These are phyloP conservation scores for Myripristis murdjan DNA, from an alignment of 2,797 vertebrate genomes.

Conservation along the genomic window DNA sequence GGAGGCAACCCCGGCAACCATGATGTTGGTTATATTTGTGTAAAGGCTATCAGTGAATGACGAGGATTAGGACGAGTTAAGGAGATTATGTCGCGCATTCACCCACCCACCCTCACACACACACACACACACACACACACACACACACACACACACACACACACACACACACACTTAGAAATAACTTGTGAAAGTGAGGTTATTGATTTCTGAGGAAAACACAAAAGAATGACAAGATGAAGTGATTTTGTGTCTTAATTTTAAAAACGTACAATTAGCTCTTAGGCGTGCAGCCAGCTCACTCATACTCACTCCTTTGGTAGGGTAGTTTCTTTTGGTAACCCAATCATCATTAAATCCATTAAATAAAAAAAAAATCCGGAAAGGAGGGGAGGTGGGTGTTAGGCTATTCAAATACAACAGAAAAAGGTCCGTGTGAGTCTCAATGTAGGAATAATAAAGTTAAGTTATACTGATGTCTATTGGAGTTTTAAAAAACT, in stretches of 20 bases:
- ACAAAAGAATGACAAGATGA: background rate
- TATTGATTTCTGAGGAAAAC: conserved; percentile 37
- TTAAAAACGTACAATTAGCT: background rate
- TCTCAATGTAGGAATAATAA: too few species aligned
- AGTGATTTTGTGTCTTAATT: background rate
- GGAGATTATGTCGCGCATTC: conserved; percentile 90
- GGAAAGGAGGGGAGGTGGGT: too few species aligned
- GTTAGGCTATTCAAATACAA: too few species aligned
- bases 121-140: conserved; percentile 63
- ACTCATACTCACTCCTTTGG: too few species aligned
- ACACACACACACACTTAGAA: conserved; percentile 26
- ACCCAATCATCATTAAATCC: background rate
- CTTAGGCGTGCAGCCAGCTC: background rate
- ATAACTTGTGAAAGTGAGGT: conserved; percentile 33
- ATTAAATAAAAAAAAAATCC: too few species aligned
- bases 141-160: conserved; percentile 27
- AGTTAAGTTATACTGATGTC: too few species aligned
- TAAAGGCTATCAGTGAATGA: conserved; percentile 91
- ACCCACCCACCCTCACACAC: conserved; percentile 72
- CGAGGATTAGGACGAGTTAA: conserved; percentile 91
- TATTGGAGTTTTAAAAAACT: too few species aligned
- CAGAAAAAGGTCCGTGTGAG: too few species aligned
- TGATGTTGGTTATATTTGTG: conserved; percentile 91
- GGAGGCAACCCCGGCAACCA: conserved; percentile 87
- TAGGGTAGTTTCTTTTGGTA: background rate